Base-by-base conservation (phyloP, 2,888 invertebrate species). In the Brachylomia viminalis region DNA sequence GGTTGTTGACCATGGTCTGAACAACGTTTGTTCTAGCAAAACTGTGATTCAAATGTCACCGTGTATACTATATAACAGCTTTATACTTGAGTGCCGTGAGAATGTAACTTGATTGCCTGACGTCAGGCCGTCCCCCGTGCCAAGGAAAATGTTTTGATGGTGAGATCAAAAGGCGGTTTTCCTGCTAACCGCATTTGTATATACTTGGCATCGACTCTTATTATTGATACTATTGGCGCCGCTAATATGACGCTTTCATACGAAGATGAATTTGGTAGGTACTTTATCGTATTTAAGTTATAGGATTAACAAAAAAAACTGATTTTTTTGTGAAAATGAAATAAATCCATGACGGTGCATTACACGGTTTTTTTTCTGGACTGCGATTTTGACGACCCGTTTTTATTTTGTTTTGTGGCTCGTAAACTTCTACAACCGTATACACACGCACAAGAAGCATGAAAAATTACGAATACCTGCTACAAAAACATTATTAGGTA, bases 141-240 rank as follows among this genome's bases (percentile, higher is more conserved):
- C 54, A 42, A 17, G 54, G 80, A 77, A 82, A 81, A 86, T 87
- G 83, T 86, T 87, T 83, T 68, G 78, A 80, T 79, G 79, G 84
- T 84, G 73, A 85, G 80, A 90, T 90, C 90, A 90, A 87, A 85
- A 86, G 87, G 78, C 85, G 82, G 87, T 88, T 88, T 88, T 82
- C 73, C 72, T n/a, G 61, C 62, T 91, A 90, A 91, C 89, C 82
- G 45, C 75, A 86, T 91, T 90, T 87, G 78, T 86, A 85, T 78
- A 74, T 82, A 82, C 78, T 77, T 68, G 72, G 65, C 73, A 80
- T 76, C 70, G 66, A 64, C 61, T 71, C 62, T 69, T 81, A 79
- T 83, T 72, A 77, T 79, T 64, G 77, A 47, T 58, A 66, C 52
- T 68, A 67, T 80, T 77, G 61, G 69, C 49, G 68, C 65, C 72